These are phyloP conservation scores for Cheilosia vernalis DNA, from an alignment of 2,888 invertebrate species.

Conservation along the genomic window DNA sequence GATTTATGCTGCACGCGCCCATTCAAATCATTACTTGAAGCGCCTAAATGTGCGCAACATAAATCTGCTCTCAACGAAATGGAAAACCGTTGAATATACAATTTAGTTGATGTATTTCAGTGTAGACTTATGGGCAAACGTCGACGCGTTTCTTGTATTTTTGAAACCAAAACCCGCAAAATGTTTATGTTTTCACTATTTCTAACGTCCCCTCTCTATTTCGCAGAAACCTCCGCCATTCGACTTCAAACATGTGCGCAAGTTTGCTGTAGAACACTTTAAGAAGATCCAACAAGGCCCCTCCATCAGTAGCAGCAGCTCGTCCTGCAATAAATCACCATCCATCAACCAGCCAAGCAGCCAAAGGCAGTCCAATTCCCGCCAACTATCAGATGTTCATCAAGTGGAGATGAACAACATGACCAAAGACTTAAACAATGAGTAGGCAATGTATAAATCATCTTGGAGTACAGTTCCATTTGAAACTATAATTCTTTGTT, in stretches of 20 bases:
- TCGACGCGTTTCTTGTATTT: too few relatives aligned
- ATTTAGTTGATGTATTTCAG: neutral
- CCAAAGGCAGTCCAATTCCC: conserved; percentile 34
- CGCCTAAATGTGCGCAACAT: too few relatives aligned
- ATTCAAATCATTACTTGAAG: too few relatives aligned
- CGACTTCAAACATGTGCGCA: conserved; percentile 77
- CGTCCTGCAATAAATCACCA: conserved; percentile 36
- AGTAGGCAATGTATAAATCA: conserved; percentile 78
- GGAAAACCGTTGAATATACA: neutral
- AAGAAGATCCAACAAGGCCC: conserved; percentile 76
- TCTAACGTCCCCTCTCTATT: neutral
- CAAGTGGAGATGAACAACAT: conserved; percentile 76
- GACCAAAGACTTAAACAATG: conserved; percentile 78
- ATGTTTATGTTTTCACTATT: too few relatives aligned
- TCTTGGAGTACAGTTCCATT: conserved; percentile 37
- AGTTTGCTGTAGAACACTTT: conserved; percentile 78
- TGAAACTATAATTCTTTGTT: conserved; percentile 7
- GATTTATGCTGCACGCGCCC: too few relatives aligned
- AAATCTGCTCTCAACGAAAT: neutral
- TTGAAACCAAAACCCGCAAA: too few relatives aligned
- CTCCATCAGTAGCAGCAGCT: conserved; percentile 35
- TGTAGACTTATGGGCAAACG: neutral
- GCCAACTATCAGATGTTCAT: conserved; percentile 73
- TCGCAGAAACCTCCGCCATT: conserved; percentile 71
- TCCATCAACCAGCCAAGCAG: conserved; percentile 1